phyloP scores from a whole-genome alignment of 2,113 vertebrate genomes.

The Tor tambroides region DNA sequence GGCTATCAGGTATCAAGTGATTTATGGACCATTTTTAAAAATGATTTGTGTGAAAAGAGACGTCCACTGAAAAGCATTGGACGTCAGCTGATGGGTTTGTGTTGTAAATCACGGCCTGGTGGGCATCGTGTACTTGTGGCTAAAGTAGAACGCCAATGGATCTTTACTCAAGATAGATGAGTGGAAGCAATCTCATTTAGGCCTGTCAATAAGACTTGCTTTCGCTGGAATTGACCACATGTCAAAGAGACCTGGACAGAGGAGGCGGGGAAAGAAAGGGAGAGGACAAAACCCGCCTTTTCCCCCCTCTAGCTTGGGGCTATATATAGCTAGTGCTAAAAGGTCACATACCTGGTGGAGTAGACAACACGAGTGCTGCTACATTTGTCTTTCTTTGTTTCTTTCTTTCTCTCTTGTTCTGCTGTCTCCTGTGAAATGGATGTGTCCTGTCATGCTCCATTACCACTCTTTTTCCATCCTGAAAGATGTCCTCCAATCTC shows the following conservation, averaged over 20 bases:
- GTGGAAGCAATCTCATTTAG: constrained; percentile 66
- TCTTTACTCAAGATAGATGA: constrained; percentile 60
- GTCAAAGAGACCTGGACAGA: constrained; percentile 63
- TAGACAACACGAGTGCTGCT: constrained; percentile 56
- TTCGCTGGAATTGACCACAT: constrained; percentile 64
- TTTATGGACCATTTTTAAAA: background rate
- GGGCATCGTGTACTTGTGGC: constrained; percentile 26
- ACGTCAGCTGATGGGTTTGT: background rate
- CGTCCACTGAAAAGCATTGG: background rate
- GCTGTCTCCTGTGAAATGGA: constrained; percentile 51
- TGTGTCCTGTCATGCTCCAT: constrained; percentile 53
- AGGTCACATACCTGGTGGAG: constrained; percentile 68
- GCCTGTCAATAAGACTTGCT: constrained; percentile 64
- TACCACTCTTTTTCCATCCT: constrained; percentile 49
- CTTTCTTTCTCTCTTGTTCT: background rate
- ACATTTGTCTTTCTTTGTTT: constrained; percentile 50
- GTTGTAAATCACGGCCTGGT: constrained; percentile 18
- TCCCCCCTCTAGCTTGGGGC: constrained; percentile 55
- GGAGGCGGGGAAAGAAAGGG: constrained; percentile 24
- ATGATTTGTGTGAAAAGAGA: constrained; percentile 10
- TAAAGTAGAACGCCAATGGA: constrained; percentile 40
- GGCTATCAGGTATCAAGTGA: background rate
- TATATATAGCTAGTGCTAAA: constrained; percentile 72
- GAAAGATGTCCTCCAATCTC: constrained; percentile 49
- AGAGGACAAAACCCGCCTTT: background rate